Percentiles rank a stretch among this genome's conserved stretches.
Conservation (phyloP, 2,888 invertebrate genomes). For the Dolichomitus sp. region DNA sequence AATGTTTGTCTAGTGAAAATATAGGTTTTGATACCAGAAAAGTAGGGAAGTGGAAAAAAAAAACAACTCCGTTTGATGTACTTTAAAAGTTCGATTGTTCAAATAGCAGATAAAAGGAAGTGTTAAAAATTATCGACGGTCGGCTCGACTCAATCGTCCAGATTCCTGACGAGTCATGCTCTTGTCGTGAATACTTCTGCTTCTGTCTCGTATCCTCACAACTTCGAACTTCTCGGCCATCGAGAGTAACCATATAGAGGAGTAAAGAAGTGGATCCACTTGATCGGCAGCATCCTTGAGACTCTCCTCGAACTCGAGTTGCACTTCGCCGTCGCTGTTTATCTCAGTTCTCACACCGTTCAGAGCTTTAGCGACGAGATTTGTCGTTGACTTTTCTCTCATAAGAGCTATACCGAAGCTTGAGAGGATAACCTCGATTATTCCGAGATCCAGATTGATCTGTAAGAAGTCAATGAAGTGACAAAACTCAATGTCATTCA, state of each 20-base stretch:
- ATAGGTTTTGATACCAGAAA: neutral
- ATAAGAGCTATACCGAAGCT: constrained; percentile 73
- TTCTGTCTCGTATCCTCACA: constrained; percentile 66
- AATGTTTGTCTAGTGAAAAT: neutral
- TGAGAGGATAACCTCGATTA: constrained; percentile 72
- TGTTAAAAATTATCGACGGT: constrained; percentile 6
- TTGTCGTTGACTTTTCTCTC: constrained; percentile 67
- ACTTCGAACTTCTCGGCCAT: constrained; percentile 72
- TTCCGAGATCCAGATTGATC: constrained; percentile 73
- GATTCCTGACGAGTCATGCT: constrained; percentile 31
- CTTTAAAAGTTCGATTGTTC: neutral
- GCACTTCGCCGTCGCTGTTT: constrained; percentile 65
- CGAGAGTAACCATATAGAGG: constrained; percentile 71
- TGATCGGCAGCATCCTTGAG: constrained; percentile 74
- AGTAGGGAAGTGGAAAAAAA: neutral
- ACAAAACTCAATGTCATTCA: neutral
- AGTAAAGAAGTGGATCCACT: constrained; percentile 73
- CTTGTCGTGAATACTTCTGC: constrained; percentile 33
- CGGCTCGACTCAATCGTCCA: neutral
- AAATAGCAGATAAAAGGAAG: neutral
- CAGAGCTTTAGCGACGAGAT: constrained; percentile 67
- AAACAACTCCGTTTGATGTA: neutral
- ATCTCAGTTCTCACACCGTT: constrained; percentile 73
- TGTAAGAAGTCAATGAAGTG: constrained; percentile 25
- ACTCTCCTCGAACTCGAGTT: constrained; percentile 73